Evolutionary conservation across 1,140 invertebrate species (phyloP).

Genomic region (Metaphire vulgaris): DNA sequence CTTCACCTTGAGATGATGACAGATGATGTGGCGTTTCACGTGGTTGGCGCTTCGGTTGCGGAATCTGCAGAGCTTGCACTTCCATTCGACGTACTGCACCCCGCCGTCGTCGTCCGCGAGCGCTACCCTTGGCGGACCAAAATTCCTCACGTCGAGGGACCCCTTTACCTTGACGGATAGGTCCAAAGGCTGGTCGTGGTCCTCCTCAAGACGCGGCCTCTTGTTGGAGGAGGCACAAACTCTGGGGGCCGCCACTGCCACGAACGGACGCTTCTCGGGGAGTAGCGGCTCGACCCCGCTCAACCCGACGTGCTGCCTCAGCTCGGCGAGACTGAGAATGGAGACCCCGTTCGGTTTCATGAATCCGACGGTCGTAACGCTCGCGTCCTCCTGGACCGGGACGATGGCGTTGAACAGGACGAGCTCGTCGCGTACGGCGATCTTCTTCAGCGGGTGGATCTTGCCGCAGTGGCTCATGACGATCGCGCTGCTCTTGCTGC

Average conservation of each 20-base stretch:
- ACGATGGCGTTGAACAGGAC: conserved; percentile 16
- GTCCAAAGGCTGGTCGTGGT: not conserved
- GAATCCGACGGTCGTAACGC: conserved; percentile 5
- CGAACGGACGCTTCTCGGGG: not conserved
- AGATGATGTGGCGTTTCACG: conserved; percentile 19
- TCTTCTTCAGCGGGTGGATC: conserved; percentile 3
- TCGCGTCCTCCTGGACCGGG: conserved; percentile 6
- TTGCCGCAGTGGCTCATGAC: conserved; percentile 15
- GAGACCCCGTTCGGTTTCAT: conserved; percentile 6
- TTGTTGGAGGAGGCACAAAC: not conserved
- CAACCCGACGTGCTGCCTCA: conserved; percentile 6
- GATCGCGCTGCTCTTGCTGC: conserved; percentile 10
- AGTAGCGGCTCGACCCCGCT: not conserved
- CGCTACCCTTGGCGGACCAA: not conserved
- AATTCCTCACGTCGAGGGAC: not conserved
- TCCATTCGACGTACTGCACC: conserved; percentile 5
- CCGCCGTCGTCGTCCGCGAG: not conserved
- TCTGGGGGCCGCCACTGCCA: not conserved
- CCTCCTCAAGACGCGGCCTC: not conserved
- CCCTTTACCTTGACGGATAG: not conserved
- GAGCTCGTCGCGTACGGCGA: conserved; percentile 10
- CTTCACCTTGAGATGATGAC: conserved; percentile 21
- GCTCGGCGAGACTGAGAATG: conserved; percentile 6
- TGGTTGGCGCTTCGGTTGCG: conserved; percentile 4
- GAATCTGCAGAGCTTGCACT: conserved; percentile 14